Conservation (phyloP, 1,140 invertebrate genomes). For the Musca domestica region DNA sequence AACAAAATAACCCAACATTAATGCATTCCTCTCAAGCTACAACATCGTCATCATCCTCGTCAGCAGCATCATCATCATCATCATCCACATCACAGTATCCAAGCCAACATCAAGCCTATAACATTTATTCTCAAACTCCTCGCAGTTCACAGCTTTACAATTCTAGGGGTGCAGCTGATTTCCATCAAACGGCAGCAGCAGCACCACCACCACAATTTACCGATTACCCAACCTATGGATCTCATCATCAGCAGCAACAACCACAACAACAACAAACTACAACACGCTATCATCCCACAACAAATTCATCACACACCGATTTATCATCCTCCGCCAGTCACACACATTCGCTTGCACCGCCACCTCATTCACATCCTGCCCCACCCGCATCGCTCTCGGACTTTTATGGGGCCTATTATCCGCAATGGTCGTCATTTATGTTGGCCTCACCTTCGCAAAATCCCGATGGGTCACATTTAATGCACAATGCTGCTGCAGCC, state of each 20-base stretch:
- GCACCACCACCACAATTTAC: constrained; percentile 3
- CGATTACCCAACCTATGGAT: constrained; percentile 10
- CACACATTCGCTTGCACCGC: background rate
- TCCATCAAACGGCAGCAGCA: background rate
- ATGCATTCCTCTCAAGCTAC: constrained; percentile 15
- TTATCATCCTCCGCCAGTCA: background rate
- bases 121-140: background rate
- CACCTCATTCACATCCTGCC: background rate
- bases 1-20: constrained; percentile 18
- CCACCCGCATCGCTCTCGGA: constrained; percentile 1
- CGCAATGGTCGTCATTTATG: constrained; percentile 16
- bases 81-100: background rate
- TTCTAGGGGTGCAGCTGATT: background rate
- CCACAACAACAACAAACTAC: too few species aligned
- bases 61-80: background rate
- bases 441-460: background rate
- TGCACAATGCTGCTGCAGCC: background rate
- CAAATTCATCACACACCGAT: background rate
- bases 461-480: background rate
- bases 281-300: background rate
- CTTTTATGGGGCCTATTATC: constrained; percentile 8
- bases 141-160: constrained; percentile 11
- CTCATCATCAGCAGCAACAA: background rate
- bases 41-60: background rate
- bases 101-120: constrained; percentile 8